A percentile compares a stretch with the other conserved stretches of the same genome.
Conservation (phyloP, 2,113 vertebrate genomes). For the Callocephalon fimbriatum region DNA sequence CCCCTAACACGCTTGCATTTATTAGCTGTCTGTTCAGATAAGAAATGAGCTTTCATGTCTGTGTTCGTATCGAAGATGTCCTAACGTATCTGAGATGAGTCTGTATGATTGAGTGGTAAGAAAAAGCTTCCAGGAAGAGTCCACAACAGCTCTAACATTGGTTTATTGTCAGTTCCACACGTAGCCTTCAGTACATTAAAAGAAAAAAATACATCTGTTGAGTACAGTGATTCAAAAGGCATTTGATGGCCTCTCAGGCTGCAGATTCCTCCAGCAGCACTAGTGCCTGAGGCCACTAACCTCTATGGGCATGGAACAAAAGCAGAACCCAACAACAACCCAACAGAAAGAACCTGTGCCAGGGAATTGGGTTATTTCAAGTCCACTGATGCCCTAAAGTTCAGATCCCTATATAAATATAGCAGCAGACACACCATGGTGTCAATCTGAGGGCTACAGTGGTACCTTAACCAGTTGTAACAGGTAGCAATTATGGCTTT, state of each 20-base stretch:
- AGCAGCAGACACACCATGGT: conserved; percentile 49
- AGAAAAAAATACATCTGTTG: not conserved
- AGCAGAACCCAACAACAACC: conserved; percentile 16
- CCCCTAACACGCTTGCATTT: not conserved
- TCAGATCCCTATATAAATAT: conserved; percentile 23
- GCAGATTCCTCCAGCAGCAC: not conserved
- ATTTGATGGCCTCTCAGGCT: not conserved
- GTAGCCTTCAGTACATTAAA: not conserved
- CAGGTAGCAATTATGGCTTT: conserved; percentile 65
- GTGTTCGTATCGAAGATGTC: not conserved
- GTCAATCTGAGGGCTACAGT: not conserved
- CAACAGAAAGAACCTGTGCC: not conserved
- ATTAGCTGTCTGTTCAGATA: not conserved
- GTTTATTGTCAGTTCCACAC: conserved; percentile 62
- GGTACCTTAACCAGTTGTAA: not conserved
- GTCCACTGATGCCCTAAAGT: not conserved
- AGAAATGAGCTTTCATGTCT: not conserved
- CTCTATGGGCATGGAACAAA: not conserved
- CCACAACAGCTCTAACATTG: not conserved
- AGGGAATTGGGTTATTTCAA: not conserved
- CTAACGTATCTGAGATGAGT: not conserved
- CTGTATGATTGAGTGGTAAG: not conserved
- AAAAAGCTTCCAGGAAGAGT: not conserved
- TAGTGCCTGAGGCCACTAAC: not conserved
- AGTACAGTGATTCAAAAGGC: not conserved